Evolutionary conservation across 2,797 vertebrate genomes (phyloP).

Genomic region (Coreius guichenoti): DNA sequence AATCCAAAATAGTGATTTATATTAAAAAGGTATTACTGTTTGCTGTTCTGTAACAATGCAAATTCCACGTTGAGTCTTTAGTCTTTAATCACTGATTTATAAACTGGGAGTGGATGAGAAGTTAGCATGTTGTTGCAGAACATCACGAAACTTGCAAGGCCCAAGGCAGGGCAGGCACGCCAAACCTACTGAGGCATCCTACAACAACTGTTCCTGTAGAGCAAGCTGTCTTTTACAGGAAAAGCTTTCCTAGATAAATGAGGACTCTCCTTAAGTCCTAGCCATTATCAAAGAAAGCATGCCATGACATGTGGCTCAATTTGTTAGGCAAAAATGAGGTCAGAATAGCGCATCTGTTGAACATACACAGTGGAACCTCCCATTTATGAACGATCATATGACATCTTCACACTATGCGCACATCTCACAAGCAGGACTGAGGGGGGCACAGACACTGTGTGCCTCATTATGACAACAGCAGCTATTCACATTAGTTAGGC

Average conservation of each 20-base stretch:
- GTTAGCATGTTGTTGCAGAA: background rate
- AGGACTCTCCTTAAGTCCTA: background rate
- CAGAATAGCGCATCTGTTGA: conserved; percentile 42
- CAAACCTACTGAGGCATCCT: background rate
- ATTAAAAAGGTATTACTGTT: background rate
- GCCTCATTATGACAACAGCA: background rate
- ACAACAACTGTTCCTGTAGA: background rate
- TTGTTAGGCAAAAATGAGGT: conserved; percentile 56
- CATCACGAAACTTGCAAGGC: background rate
- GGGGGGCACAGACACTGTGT: background rate
- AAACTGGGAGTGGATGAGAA: background rate
- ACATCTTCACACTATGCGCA: conserved; percentile 47
- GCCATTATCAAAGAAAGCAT: conserved; percentile 5
- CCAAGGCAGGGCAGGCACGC: background rate
- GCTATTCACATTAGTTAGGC: background rate
- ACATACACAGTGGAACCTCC: conserved; percentile 46
- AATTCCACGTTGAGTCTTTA: background rate
- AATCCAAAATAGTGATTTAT: background rate
- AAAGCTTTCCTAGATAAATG: background rate
- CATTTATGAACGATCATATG: conserved; percentile 52
- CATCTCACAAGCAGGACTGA: conserved; percentile 4
- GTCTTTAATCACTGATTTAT: background rate
- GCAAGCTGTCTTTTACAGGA: background rate
- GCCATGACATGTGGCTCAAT: conserved; percentile 45
- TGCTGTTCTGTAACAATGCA: background rate